Conservation (phyloP, 2,797 vertebrate species). For the Anniella stebbinsi region DNA sequence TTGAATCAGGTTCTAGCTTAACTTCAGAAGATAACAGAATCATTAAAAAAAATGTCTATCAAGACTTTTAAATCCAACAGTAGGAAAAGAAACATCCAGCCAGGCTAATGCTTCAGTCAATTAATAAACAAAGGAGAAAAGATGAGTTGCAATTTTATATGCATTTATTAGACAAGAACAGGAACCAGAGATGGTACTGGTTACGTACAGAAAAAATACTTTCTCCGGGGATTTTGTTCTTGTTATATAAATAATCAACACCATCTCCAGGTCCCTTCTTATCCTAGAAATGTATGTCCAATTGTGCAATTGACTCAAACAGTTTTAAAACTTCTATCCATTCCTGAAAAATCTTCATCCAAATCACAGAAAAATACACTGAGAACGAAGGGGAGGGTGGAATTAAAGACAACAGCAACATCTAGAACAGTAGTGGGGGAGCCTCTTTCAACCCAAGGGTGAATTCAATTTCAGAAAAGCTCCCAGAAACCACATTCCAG, state of each 20-base stretch:
- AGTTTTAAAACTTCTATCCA: neutral
- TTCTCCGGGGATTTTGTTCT: neutral
- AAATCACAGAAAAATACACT: neutral
- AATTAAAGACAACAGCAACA: neutral
- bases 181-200: neutral
- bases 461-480: too few species aligned
- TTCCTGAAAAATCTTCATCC: neutral
- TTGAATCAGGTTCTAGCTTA: slow-evolving; percentile 92
- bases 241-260: neutral
- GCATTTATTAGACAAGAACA: neutral
- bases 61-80: neutral
- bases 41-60: slow-evolving; percentile 46
- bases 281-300: neutral
- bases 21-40: slow-evolving; percentile 83
- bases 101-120: neutral
- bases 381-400: neutral
- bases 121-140: neutral
- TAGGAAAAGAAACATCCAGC: neutral
- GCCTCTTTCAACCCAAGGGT: too few species aligned
- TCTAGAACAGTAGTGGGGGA: neutral
- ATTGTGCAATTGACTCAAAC: neutral
- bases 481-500: too few species aligned
- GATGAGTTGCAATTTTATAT: neutral
- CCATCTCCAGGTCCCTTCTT: neutral
- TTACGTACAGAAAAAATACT: neutral